Conservation (phyloP, 2,113 vertebrate genomes). For the Gymnobelideus leadbeateri region DNA sequence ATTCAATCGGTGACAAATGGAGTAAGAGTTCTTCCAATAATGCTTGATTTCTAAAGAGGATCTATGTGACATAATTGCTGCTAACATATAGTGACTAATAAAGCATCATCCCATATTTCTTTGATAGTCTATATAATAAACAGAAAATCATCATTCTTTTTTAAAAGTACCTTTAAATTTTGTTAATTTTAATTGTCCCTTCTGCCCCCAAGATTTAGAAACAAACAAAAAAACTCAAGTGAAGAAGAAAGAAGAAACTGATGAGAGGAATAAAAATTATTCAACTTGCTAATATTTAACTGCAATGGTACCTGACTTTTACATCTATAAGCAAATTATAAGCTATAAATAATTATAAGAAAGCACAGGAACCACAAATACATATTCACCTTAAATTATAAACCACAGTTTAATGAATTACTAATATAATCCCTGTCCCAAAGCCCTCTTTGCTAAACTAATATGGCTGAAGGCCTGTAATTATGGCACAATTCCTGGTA, state of each 20-base stretch:
- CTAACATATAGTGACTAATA: background rate
- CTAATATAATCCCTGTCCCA: background rate
- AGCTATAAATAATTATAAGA: background rate
- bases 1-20: conserved; percentile 37
- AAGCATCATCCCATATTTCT: background rate
- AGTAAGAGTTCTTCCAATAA: background rate
- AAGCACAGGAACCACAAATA: background rate
- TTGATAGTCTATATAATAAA: background rate
- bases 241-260: background rate
- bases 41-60: background rate
- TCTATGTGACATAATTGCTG: background rate
- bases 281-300: background rate
- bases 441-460: background rate
- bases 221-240: background rate
- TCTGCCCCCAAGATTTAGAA: background rate
- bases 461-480: no score
- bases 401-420: background rate
- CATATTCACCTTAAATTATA: background rate
- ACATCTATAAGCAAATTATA: background rate
- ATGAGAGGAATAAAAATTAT: background rate
- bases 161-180: background rate
- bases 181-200: background rate
- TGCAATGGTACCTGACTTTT: background rate
- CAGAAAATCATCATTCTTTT: background rate
- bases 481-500: background rate